These are phyloP conservation scores for Bactericera cockerelli DNA, from an alignment of 1,140 invertebrate genomes.

Conservation along the genomic window DNA sequence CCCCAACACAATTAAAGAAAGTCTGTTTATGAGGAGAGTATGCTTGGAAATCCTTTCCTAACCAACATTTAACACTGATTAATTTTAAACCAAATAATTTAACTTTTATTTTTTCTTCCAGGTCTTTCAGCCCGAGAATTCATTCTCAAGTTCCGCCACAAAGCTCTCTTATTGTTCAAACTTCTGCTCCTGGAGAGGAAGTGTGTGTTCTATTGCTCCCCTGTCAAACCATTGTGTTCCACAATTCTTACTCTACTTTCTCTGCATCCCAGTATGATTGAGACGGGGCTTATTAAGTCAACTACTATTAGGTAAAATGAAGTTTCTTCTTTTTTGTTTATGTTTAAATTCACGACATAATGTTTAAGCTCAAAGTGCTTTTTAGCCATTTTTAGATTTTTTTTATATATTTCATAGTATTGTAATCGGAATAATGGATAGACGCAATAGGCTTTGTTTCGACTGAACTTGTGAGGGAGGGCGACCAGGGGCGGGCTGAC, in stretches of 20 bases:
- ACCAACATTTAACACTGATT: no score
- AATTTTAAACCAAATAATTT: no score
- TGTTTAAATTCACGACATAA: slow-evolving; percentile 9
- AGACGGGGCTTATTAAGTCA: slow-evolving; percentile 69
- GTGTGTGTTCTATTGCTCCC: slow-evolving; percentile 84
- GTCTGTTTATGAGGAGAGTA: no score
- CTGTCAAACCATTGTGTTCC: slow-evolving; percentile 75
- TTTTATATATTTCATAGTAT: slow-evolving; percentile 5
- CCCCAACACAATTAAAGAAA: no score
- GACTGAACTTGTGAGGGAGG: no score
- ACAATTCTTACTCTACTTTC: slow-evolving; percentile 78
- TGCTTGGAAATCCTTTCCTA: no score
- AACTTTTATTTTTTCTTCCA: slow-evolving; percentile 30
- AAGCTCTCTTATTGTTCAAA: slow-evolving; percentile 86
- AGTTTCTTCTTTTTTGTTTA: no score
- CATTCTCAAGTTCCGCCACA: slow-evolving; percentile 76
- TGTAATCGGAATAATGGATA: no score
- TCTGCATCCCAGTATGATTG: slow-evolving; percentile 74
- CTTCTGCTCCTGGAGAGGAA: slow-evolving; percentile 76
- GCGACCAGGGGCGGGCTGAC: no score
- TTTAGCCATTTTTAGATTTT: not conserved
- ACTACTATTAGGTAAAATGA: slow-evolving; percentile 64
- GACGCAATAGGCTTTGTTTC: no score
- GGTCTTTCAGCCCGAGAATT: slow-evolving; percentile 66
- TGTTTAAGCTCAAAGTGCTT: not conserved